Conservation (phyloP, 2,797 vertebrate genomes). For the Eremophila alpestris region DNA sequence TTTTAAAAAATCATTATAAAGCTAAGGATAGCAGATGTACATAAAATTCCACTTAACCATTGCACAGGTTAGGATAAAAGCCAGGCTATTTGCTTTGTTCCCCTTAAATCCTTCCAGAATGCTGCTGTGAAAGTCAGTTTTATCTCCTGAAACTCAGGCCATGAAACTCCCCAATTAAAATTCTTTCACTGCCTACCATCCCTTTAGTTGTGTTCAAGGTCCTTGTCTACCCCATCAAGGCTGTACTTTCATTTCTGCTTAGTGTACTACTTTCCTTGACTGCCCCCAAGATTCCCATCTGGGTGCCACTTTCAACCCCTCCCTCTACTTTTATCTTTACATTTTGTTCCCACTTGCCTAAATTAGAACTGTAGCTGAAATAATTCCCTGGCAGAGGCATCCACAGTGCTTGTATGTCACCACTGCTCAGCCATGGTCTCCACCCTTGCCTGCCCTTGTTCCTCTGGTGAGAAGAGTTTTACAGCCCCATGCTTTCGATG, state of each 20-base stretch:
- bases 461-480: neutral
- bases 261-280: neutral
- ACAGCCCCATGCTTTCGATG: neutral
- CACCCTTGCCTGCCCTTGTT: neutral
- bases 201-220: neutral
- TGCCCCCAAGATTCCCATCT: constrained; percentile 2
- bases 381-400: neutral
- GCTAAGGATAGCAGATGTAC: neutral
- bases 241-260: constrained; percentile 34
- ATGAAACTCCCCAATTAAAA: constrained; percentile 56
- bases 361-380: neutral
- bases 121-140: constrained; percentile 41
- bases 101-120: constrained; percentile 29
- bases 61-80: constrained; percentile 44
- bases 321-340: neutral
- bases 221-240: constrained; percentile 17
- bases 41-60: constrained; percentile 7
- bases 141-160: constrained; percentile 37
- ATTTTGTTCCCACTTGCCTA: neutral
- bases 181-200: constrained; percentile 18
- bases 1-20: constrained; percentile 25
- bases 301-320: neutral
- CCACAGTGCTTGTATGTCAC: neutral
- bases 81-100: constrained; percentile 38
- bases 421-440: neutral